Conservation (phyloP, 1,140 invertebrate genomes). For the Colletes gigas region DNA sequence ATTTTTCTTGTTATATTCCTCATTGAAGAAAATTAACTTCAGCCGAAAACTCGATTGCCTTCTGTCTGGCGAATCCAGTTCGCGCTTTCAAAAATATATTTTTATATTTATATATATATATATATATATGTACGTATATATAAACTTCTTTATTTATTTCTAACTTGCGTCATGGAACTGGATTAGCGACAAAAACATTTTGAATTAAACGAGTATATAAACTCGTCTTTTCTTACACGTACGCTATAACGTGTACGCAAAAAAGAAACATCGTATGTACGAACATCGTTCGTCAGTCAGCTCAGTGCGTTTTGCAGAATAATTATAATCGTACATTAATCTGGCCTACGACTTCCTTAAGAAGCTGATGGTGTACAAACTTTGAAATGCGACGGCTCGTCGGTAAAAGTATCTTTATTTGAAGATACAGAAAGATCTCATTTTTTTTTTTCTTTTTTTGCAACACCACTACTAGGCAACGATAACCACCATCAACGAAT, state of each 20-base stretch:
- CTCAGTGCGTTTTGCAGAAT: slow-evolving; percentile 50
- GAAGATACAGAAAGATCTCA: slow-evolving; percentile 46
- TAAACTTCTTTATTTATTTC: slow-evolving; percentile 65
- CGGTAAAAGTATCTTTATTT: slow-evolving; percentile 34
- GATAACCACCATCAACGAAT: slow-evolving; percentile 51
- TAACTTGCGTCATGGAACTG: slow-evolving; percentile 71
- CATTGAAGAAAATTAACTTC: slow-evolving; percentile 49
- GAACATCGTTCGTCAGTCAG: slow-evolving; percentile 50
- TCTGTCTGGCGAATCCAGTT: slow-evolving; percentile 64
- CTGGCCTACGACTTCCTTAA: slow-evolving; percentile 47
- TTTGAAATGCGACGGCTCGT: slow-evolving; percentile 41
- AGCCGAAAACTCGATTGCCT: slow-evolving; percentile 59
- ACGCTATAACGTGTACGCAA: slow-evolving; percentile 70
- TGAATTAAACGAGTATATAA: slow-evolving; percentile 36
- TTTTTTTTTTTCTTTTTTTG: slow-evolving; percentile 15
- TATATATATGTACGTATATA: slow-evolving; percentile 62
- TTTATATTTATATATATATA: slow-evolving; percentile 62
- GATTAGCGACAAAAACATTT: slow-evolving; percentile 67
- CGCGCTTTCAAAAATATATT: slow-evolving; percentile 68
- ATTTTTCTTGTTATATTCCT: slow-evolving; percentile 59
- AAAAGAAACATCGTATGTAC: slow-evolving; percentile 50
- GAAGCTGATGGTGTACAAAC: slow-evolving; percentile 49
- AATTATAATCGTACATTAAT: slow-evolving; percentile 51
- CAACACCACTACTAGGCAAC: slow-evolving; percentile 58
- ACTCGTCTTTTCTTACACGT: slow-evolving; percentile 40